These are phyloP conservation scores for Apaloderma vittatum DNA, from an alignment of 2,113 vertebrate genomes.

Conservation along the genomic window DNA sequence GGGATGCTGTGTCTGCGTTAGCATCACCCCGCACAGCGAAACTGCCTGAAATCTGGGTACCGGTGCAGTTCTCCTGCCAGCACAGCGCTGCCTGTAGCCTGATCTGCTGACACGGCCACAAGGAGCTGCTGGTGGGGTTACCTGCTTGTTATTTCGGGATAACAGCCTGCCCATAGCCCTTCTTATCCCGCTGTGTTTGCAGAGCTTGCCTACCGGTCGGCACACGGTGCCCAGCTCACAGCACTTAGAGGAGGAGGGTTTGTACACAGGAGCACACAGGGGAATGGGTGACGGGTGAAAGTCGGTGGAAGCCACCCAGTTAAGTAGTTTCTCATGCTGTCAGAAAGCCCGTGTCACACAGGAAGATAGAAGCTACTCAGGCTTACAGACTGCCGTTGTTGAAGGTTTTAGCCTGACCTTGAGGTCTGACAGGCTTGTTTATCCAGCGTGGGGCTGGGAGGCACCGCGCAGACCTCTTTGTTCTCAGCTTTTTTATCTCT, in stretches of 20 bases:
- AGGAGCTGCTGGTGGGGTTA: background rate
- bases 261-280: background rate
- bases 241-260: background rate
- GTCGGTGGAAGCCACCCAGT: background rate
- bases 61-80: background rate
- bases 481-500: slow-evolving; percentile 37
- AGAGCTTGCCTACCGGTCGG: background rate
- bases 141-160: background rate
- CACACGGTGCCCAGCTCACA: background rate
- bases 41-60: background rate
- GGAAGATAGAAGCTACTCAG: background rate
- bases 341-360: background rate
- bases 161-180: background rate
- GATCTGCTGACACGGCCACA: background rate
- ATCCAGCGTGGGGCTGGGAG: background rate
- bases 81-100: background rate
- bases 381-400: background rate
- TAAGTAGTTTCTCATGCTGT: background rate
- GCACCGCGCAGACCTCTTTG: background rate
- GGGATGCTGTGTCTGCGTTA: background rate
- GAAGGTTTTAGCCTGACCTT: background rate
- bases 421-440: background rate
- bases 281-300: background rate
- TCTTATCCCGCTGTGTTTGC: background rate
- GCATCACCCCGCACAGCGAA: background rate